Evolutionary conservation across 2,888 invertebrate genomes (phyloP).

Genomic region (Synanthedon myopaeformis): DNA sequence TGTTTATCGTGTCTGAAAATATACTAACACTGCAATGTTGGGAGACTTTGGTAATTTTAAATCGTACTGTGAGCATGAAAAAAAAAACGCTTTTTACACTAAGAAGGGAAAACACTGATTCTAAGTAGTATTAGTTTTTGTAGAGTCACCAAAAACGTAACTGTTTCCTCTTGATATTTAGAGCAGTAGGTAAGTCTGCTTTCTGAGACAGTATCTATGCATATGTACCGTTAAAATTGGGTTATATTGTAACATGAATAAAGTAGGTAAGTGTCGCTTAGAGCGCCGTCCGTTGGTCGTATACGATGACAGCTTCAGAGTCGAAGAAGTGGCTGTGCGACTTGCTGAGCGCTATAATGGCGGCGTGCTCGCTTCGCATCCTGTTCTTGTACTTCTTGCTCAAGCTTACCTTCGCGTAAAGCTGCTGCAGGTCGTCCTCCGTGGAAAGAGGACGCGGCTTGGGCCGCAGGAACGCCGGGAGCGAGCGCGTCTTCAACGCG

Average conservation of each 20-base stretch:
- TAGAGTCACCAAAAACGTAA: no score
- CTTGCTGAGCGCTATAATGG: constrained; percentile 82
- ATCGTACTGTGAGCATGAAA: no score
- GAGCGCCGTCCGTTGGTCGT: constrained; percentile 83
- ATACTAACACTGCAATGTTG: no score
- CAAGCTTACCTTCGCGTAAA: constrained; percentile 80
- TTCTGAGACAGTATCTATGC: no score
- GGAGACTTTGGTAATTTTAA: no score
- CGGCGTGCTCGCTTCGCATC: constrained; percentile 85
- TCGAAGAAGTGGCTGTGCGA: constrained; percentile 79
- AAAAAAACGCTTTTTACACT: no score
- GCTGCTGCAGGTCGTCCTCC: constrained; percentile 76
- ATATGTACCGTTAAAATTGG: neutral
- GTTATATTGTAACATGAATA: constrained; percentile 5
- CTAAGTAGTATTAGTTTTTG: no score
- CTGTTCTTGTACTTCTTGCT: constrained; percentile 84
- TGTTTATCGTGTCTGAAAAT: no score
- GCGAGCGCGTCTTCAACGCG: constrained; percentile 72
- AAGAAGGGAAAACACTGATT: no score
- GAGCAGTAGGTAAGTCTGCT: no score
- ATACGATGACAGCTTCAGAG: constrained; percentile 84
- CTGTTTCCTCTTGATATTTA: no score
- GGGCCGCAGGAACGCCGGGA: constrained; percentile 80
- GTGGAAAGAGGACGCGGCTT: constrained; percentile 77
- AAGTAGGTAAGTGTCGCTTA: constrained; percentile 27